Base-by-base conservation (phyloP, 2,113 vertebrate species). In the Acanthochromis polyacanthus region DNA sequence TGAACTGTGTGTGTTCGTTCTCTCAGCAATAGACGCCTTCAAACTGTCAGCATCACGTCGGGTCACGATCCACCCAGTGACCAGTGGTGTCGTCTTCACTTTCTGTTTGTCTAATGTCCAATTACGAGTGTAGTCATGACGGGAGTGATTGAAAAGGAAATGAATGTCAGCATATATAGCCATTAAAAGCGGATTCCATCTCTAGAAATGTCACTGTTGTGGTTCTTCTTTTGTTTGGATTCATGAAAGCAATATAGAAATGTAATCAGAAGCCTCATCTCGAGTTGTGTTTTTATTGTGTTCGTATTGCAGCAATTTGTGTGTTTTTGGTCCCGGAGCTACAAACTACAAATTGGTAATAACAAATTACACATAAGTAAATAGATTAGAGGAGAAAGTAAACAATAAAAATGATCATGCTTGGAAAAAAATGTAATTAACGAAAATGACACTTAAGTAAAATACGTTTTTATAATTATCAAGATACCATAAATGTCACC, bases 91-190 rank as follows among this genome's bases (percentile, higher is more conserved):
- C 36, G 28, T 56, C 25, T 48, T 52, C 25, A 56, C 46, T 36
- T 52, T 52, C 60, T 67, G 65, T 82, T 20, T 71, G 51, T 43
- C 22, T 52, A 53, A 72, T 72, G 43, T 78, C 36, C 71, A 83
- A 80, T 22, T 12, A 32, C 25, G 25, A 72, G 12, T 22, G 51
- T n/a, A 69, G 22, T 36, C 5, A 4, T 40, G 1, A 28, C 52
- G 48, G 69, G 38, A 62, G 45, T 53, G 46, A 78, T 61, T 20
- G 5, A 82, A 40, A 40, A 19, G 43, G 71, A 36, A 22, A 19
- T 83, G 53, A 86, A 84, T 88, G 78, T 76, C 22, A 38, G 8
- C 68, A 72, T 85, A 74, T 81, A 75, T 23, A 84, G 71, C 85
- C 81, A 80, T 80, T 61, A 80, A 85, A 77, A 80, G 1, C 15